phyloP scores from a whole-genome alignment of 2,888 invertebrate genomes.

The Cataglyphis cursor region DNA sequence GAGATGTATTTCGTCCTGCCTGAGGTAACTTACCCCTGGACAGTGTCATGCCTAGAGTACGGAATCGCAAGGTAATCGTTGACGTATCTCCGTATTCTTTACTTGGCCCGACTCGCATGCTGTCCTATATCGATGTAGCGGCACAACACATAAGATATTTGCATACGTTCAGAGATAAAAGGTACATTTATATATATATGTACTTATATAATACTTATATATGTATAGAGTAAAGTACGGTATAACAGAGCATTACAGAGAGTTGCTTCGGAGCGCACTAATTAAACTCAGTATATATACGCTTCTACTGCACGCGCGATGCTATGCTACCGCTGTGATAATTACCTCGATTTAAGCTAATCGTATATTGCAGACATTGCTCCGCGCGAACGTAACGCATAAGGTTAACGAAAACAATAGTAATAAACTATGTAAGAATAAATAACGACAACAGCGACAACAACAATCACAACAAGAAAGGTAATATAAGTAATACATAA shows the following conservation, averaged over 20 bases:
- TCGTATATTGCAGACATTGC: constrained; percentile 48
- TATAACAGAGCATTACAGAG: constrained; percentile 34
- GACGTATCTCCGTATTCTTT: constrained; percentile 86
- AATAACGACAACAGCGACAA: constrained; percentile 49
- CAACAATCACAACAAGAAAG: constrained; percentile 38
- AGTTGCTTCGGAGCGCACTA: constrained; percentile 26
- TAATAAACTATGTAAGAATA: constrained; percentile 23
- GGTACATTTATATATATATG: constrained; percentile 62
- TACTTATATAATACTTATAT: constrained; percentile 25
- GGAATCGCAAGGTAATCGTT: constrained; percentile 86
- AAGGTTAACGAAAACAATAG: constrained; percentile 44
- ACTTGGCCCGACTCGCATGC: constrained; percentile 87
- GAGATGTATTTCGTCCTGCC: constrained; percentile 78
- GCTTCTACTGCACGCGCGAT: constrained; percentile 37
- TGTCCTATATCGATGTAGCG: constrained; percentile 86
- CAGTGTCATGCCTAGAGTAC: constrained; percentile 86
- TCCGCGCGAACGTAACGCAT: constrained; percentile 29
- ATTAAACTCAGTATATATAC: constrained; percentile 32
- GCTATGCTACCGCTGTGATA: constrained; percentile 46
- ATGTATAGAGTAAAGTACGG: constrained; percentile 12
- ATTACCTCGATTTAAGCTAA: constrained; percentile 49
- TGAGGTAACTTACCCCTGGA: constrained; percentile 86
- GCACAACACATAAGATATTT: constrained; percentile 86
- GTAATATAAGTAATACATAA: constrained; percentile 15
- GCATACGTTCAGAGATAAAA: constrained; percentile 81